These are phyloP conservation scores for Chironomus tentans DNA, from an alignment of 2,888 invertebrate genomes.

Conservation along the genomic window DNA sequence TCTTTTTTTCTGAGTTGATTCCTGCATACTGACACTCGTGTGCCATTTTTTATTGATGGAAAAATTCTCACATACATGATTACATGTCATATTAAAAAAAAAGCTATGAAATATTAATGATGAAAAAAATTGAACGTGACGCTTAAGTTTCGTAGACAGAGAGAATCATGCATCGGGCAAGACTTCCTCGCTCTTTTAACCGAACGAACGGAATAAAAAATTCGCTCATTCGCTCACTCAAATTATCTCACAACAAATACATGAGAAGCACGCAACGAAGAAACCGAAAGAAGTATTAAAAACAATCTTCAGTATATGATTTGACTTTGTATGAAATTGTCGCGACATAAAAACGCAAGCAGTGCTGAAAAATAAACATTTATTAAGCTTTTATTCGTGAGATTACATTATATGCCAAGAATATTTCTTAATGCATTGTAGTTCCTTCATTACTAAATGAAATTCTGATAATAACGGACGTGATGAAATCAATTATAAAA, in stretches of 20 bases:
- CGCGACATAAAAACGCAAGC: neutral
- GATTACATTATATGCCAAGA: neutral
- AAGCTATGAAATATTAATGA: neutral
- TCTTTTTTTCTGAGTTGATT: too few species aligned
- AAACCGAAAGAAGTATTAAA: neutral
- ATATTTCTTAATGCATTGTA: too few species aligned
- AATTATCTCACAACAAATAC: constrained; percentile 12
- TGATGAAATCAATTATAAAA: neutral
- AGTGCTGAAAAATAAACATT: neutral
- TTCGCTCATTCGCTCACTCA: neutral
- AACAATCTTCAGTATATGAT: constrained; percentile 7
- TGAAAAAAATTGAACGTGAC: neutral
- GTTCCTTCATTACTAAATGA: neutral
- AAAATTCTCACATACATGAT: too few species aligned
- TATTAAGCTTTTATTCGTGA: neutral
- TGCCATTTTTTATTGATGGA: too few species aligned
- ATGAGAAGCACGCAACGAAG: neutral
- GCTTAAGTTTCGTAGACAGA: neutral
- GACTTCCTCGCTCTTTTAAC: neutral
- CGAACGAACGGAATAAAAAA: too few species aligned
- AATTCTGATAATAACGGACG: neutral
- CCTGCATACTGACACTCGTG: too few species aligned
- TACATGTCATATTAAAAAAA: neutral
- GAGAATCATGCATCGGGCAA: neutral
- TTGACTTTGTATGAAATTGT: constrained; percentile 16